These are phyloP conservation scores for Clytia hemisphaerica DNA, from an alignment of 30 jellyfish, hydroid and myxozoan genomes.

Conservation along the genomic window DNA sequence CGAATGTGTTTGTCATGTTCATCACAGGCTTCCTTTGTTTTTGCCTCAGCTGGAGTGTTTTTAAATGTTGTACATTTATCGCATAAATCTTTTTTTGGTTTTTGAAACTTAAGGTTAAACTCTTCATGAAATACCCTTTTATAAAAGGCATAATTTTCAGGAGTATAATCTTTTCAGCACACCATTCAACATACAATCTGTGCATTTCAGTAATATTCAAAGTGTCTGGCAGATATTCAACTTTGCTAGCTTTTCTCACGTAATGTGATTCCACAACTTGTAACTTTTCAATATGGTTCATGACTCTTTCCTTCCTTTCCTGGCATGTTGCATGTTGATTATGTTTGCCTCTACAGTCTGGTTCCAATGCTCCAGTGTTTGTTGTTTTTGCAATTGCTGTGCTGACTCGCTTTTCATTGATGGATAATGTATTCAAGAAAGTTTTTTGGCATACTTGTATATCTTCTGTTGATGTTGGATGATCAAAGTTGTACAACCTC, in stretches of 20 bases:
- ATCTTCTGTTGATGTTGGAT: too few relatives aligned
- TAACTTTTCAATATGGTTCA: neutral
- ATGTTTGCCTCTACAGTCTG: too few relatives aligned
- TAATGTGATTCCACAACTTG: neutral
- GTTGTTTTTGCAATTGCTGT: too few relatives aligned
- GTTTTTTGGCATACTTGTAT: too few relatives aligned
- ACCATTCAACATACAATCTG: too few relatives aligned
- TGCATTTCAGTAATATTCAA: neutral
- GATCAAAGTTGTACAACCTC: too few relatives aligned
- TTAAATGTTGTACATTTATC: neutral
- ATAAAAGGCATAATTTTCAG: neutral
- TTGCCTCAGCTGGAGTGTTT: neutral
- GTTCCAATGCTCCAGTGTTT: too few relatives aligned
- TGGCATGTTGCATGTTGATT: too few relatives aligned
- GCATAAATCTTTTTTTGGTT: neutral
- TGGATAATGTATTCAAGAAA: too few relatives aligned
- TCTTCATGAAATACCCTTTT: neutral
- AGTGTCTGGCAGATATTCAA: neutral
- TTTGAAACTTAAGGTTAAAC: neutral
- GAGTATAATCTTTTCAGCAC: neutral
- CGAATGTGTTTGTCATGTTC: neutral
- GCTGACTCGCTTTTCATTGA: too few relatives aligned
- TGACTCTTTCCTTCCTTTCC: constrained; percentile 1
- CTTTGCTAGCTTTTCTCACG: neutral
- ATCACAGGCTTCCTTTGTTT: neutral